Evolutionary conservation across 2,888 invertebrate species (phyloP), one percentile per base, ranked within the genome.

Genomic region (Drosophila subquinaria): DNA sequence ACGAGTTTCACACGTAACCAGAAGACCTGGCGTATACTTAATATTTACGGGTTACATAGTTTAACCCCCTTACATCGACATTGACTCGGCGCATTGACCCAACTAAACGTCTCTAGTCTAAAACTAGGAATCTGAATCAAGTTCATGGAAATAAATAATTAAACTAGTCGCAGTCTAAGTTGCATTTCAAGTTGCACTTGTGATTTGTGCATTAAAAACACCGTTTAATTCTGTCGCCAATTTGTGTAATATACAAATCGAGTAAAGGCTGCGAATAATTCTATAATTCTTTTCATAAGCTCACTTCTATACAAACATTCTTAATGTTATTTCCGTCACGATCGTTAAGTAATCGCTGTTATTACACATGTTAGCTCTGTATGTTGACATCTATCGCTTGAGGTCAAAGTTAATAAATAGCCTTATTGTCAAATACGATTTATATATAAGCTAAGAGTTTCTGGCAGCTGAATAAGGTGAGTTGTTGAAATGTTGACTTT

Each of bases 1-100:
- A 13, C 23, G 4, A 43, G 33, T 10, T 45, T 6, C 1, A 35
- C 27, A 20, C 10, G 15, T 42, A 23, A 13, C 15, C 15, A n/a
- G 20, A 40, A 17, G 9, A 20, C 47, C 38, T 9, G 38, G 8
- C 40, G 55, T 60, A 60, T 60, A 76, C 56, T 52, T 69, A 69
- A 57, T 30, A 30, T 40, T 10, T 15, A n/a, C 35, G 20, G 20
- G 2, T 35, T 10, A 11, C n/a, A 10, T 43, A 11, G 11, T 5
- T 43, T 11, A 3, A 11, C 43, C 4, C 2, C 10, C 27, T 27
- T 43, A 20, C 20, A 20, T 20, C 13, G 20, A 11, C 4, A 4
- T 5, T 11, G 11, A 43, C 43, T 13, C 11, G 23, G 43, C 43
- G 13, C 43, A 45, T 45, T 45, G 43, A 45, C 43, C 43, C 13